These are phyloP conservation scores for Cynoglossus semilaevis DNA, from an alignment of 2,113 vertebrate species.

Conservation along the genomic window DNA sequence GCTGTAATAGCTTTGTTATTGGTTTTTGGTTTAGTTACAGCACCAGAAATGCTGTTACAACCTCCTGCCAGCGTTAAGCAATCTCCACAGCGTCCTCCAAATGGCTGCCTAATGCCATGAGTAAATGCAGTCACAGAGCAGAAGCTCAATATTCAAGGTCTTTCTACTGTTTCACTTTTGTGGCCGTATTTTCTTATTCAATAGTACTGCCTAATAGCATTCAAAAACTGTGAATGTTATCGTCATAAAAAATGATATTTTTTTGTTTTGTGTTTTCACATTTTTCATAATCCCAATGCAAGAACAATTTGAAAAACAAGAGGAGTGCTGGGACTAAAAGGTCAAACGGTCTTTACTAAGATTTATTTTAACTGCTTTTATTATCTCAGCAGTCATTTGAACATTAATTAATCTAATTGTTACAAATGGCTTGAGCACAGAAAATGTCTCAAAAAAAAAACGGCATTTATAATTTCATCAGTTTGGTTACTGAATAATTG, in stretches of 20 bases:
- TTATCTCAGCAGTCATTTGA: no score
- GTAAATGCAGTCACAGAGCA: conserved; percentile 57
- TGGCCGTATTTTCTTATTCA: conserved; percentile 19
- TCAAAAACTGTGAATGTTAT: no score
- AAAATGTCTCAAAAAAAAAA: no score
- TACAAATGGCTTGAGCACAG: no score
- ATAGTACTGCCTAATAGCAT: conserved; percentile 32
- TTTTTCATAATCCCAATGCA: no score
- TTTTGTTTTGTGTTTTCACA: conserved; percentile 28
- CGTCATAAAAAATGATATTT: neutral
- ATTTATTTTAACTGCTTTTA: no score
- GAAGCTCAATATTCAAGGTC: conserved; percentile 55
- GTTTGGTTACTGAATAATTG: no score
- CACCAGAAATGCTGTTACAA: conserved; percentile 59
- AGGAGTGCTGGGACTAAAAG: no score
- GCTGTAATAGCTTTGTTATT: conserved; percentile 68
- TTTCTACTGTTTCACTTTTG: conserved; percentile 25
- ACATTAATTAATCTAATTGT: no score
- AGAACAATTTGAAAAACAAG: no score
- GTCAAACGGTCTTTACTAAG: no score
- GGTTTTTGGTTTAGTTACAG: conserved; percentile 66
- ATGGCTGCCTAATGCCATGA: conserved; percentile 56
- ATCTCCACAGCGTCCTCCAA: conserved; percentile 49
- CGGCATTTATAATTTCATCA: no score
- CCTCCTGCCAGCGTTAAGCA: conserved; percentile 55